Percentiles rank a stretch among this genome's conserved stretches.
These are phyloP conservation scores for Agapornis roseicollis DNA, from an alignment of 2,113 vertebrate genomes.

Conservation along the genomic window DNA sequence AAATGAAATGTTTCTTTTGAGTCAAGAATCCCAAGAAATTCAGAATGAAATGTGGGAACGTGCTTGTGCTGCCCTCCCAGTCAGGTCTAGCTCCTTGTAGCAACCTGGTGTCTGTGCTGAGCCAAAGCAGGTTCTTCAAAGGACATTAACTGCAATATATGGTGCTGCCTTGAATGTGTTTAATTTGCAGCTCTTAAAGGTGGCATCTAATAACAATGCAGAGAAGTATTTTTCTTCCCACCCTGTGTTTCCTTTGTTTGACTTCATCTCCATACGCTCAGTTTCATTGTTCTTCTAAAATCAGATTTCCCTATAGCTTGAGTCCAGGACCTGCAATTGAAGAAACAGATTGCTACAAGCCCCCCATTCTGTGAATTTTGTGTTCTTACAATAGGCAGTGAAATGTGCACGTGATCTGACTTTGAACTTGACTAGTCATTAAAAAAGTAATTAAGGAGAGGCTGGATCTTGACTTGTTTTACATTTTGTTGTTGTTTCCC, in stretches of 20 bases:
- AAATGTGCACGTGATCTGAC: not conserved
- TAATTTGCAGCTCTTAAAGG: constrained; percentile 11
- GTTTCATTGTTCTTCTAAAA: constrained; percentile 41
- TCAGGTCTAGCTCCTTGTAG: not conserved
- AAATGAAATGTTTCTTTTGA: not conserved
- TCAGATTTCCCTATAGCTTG: not conserved
- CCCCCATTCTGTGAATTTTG: not conserved
- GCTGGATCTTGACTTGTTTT: not conserved
- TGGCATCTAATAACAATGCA: constrained; percentile 4
- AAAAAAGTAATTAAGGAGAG: not conserved
- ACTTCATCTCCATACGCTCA: not conserved
- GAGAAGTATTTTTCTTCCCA: not conserved
- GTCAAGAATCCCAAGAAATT: not conserved
- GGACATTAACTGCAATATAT: not conserved
- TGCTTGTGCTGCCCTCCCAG: not conserved
- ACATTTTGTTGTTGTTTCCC: not conserved
- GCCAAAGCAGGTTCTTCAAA: not conserved
- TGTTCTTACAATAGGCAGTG: not conserved
- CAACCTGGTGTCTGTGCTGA: not conserved
- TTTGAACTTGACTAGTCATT: not conserved
- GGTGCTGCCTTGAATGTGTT: not conserved
- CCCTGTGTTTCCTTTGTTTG: constrained; percentile 39
- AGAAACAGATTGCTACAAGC: constrained; percentile 16
- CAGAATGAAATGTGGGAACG: not conserved
- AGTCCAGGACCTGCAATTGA: not conserved